Evolutionary conservation across 2,888 invertebrate genomes (phyloP).

Genomic region (Dasypogon diadema): DNA sequence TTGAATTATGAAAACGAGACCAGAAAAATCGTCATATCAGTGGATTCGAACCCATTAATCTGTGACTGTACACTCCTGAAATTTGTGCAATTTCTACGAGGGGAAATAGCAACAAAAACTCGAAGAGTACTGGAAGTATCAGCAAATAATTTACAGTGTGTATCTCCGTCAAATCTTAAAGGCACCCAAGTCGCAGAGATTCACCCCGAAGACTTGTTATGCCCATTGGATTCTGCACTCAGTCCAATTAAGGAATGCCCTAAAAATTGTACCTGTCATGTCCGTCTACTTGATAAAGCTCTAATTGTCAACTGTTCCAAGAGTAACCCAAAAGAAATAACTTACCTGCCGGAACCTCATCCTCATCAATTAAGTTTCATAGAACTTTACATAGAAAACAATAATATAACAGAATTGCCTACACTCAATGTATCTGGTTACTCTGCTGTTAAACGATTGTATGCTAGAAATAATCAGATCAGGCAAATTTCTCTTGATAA

Average conservation of each 20-base stretch:
- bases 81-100: constrained; percentile 71
- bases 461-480: constrained; percentile 70
- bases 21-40: constrained; percentile 65
- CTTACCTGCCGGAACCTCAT: constrained; percentile 64
- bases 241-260: constrained; percentile 68
- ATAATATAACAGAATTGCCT: constrained; percentile 66
- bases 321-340: constrained; percentile 68
- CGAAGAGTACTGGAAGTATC: constrained; percentile 66
- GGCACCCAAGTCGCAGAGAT: constrained; percentile 64
- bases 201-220: constrained; percentile 69
- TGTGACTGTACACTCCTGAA: constrained; percentile 74
- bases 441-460: constrained; percentile 69
- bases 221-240: constrained; percentile 65
- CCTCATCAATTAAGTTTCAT: constrained; percentile 62
- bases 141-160: constrained; percentile 69
- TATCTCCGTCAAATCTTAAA: constrained; percentile 62
- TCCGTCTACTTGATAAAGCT: constrained; percentile 69
- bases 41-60: constrained; percentile 73
- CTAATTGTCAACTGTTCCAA: constrained; percentile 72
- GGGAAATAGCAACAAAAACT: constrained; percentile 65
- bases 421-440: constrained; percentile 66
- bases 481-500: constrained; percentile 64
- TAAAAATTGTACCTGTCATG: constrained; percentile 70
- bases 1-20: constrained; percentile 58
- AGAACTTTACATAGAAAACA: constrained; percentile 69